Evolutionary conservation across 2,888 invertebrate species (phyloP), one percentile per base, ranked within the genome.

Genomic region (Fabriciana adippe): DNA sequence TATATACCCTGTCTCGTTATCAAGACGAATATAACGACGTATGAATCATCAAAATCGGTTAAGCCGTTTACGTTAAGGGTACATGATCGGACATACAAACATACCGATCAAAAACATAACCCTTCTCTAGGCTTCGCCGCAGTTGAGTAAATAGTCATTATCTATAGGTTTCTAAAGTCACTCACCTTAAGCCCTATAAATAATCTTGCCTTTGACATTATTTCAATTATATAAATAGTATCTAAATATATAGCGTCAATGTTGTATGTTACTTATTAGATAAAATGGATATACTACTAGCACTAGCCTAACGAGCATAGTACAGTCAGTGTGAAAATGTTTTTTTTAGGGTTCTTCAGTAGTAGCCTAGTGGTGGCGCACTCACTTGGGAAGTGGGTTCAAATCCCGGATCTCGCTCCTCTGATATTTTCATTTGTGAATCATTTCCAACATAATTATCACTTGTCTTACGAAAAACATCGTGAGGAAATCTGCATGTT

Each of bases 161-260:
- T 55, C 3, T 16, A 56, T 41, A 18, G 14, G 16, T 15, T 45
- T 45, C 21, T 45, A 6, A 57, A 57, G 21, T 57, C 57, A 47
- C 45, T 54, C 21, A 63, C 63, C 66, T 54, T 65, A 65, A 63
- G 18, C 48, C 41, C 54, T 50, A 66, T 61, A 41, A 71, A 55
- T 53, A 57, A 41, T 56, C 64, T 69, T 69, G 67, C 41, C 64
- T 60, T 69, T 67, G 67, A 64, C 67, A 67, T 47, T 35, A 63
- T 54, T 63, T 18, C 41, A 26, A 45, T 45, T n/a, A 54, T 63
- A 57, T 21, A 45, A 11, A 45, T 26, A 61, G n/a, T 18, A 31
- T 15, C 16, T 48, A 14, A 5, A n/a, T 50, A 41, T 41, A 21
- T 53, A 53, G 53, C 51, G 41, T 61, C 50, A 47, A 57, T 57